Base-by-base conservation (phyloP, 2,113 vertebrate genomes). In the Dascyllus trimaculatus region DNA sequence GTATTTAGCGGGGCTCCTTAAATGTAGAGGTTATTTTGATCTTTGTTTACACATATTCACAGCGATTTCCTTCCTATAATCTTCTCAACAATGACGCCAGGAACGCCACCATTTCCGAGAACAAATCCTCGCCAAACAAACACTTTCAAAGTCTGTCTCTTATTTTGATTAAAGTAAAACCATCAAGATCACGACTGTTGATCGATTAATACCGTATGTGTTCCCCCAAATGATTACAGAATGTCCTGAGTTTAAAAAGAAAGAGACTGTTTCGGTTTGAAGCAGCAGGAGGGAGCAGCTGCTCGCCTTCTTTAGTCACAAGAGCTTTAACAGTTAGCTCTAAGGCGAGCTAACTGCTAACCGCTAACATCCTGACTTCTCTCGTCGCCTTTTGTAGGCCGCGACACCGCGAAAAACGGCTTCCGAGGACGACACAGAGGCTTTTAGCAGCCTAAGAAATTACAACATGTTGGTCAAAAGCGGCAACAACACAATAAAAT, bases 331-430 rank as follows among this genome's bases (percentile, higher is more conserved):
- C 15, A 63, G 68, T 70, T 71, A 80, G 85, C 80, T 63, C 71
- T 54, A 29, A 21, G 46, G 26, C 71, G 19, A 88, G 78, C 81
- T 87, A 90, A 78, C 25, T 0, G 91, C 91, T 92, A 93, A 78
- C 38, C 15, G 85, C 91, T 91, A 89, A 85, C 76, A 75, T 80
- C 78, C 71, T 45, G 26, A 52, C 40, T 67, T 64, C 45, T 45
- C 11, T 13, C 21, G 14, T 38, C 58, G 46, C 29, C 5, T 71
- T 75, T 78, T 64, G 2, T 29, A 11, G 1, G 40, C n/a, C 15
- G 29, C 75, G 76, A 86, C 88, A 81, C 35, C 11, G 1, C 13
- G 1, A 17, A 0, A 61, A 87, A 81, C 43, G 0, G 19, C 10
- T 26, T 46, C 9, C 0, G 1, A 56, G 10, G 0, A 0, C n/a